These are phyloP conservation scores for Drosophila putrida DNA, from an alignment of 2,888 invertebrate genomes.

Conservation along the genomic window DNA sequence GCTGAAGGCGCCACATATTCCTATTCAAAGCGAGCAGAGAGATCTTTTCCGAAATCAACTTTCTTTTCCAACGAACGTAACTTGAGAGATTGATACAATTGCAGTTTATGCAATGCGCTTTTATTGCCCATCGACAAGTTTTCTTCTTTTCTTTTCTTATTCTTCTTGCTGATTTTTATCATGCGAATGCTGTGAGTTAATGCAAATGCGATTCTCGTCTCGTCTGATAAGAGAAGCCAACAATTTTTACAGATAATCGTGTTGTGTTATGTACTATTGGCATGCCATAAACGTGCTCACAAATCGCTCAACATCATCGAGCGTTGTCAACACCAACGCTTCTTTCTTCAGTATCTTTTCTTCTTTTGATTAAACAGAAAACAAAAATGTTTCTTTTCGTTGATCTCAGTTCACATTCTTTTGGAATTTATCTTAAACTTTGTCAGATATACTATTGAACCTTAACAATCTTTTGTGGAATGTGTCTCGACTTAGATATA, in stretches of 20 bases:
- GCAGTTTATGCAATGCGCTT: slow-evolving; percentile 26
- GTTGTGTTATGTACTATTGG: slow-evolving; percentile 38
- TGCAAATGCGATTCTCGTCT: slow-evolving; percentile 16
- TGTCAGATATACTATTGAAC: neutral
- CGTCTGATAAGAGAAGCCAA: slow-evolving; percentile 39
- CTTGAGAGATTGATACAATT: slow-evolving; percentile 44
- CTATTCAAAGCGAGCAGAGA: neutral
- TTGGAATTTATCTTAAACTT: slow-evolving; percentile 23
- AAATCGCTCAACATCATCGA: slow-evolving; percentile 31
- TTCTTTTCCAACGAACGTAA: slow-evolving; percentile 24
- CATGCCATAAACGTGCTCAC: slow-evolving; percentile 67
- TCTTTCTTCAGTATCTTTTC: neutral
- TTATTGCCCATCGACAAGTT: slow-evolving; percentile 30
- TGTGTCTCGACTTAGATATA: neutral
- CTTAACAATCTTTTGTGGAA: neutral
- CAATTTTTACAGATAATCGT: slow-evolving; percentile 29
- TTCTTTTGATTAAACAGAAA: neutral
- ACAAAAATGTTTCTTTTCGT: neutral
- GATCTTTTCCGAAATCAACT: neutral
- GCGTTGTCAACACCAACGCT: slow-evolving; percentile 5
- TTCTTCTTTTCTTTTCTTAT: no score
- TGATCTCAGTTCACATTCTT: slow-evolving; percentile 46
- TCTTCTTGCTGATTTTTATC: slow-evolving; percentile 43
- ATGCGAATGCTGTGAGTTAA: slow-evolving; percentile 27
- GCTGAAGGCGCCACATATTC: slow-evolving; percentile 71